phyloP scores from a whole-genome alignment of 2,888 invertebrate species.

The Heliothis peltigera region DNA sequence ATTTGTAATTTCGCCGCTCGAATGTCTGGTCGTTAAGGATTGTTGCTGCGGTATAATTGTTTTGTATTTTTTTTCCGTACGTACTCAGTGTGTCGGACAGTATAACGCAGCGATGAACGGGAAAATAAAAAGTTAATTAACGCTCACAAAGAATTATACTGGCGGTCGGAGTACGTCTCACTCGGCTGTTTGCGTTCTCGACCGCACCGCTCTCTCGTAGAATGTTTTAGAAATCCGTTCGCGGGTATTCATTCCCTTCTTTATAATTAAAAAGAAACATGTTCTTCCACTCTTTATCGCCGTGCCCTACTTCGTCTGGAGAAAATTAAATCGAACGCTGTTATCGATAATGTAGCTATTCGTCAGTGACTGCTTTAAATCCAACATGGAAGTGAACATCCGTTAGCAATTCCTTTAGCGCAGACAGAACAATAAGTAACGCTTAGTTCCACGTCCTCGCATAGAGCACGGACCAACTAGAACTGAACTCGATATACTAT shows the following conservation, averaged over 20 bases:
- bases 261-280: slow-evolving; percentile 62
- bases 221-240: slow-evolving; percentile 50
- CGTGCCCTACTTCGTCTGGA: slow-evolving; percentile 65
- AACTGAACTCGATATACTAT: slow-evolving; percentile 41
- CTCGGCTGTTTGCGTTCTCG: slow-evolving; percentile 58
- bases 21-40: slow-evolving; percentile 80
- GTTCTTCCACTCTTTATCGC: slow-evolving; percentile 71
- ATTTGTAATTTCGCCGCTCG: slow-evolving; percentile 77
- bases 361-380: slow-evolving; percentile 84
- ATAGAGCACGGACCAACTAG: slow-evolving; percentile 57
- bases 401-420: slow-evolving; percentile 77
- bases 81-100: slow-evolving; percentile 60
- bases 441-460: slow-evolving; percentile 74
- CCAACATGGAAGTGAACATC: slow-evolving; percentile 78
- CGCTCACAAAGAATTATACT: slow-evolving; percentile 71
- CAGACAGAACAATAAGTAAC: slow-evolving; percentile 80
- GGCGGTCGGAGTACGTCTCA: slow-evolving; percentile 64
- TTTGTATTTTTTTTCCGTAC: slow-evolving; percentile 68
- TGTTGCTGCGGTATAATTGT: slow-evolving; percentile 76
- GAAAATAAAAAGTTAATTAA: slow-evolving; percentile 80
- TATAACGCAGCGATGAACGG: slow-evolving; percentile 62
- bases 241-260: slow-evolving; percentile 47
- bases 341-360: slow-evolving; percentile 84
- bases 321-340: slow-evolving; percentile 80
- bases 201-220: slow-evolving; percentile 19